A percentile compares a stretch with the other conserved stretches of the same genome.
These are phyloP conservation scores for Noctuana brunneofusca DNA, from an alignment of 2,888 invertebrate species.

Conservation along the genomic window DNA sequence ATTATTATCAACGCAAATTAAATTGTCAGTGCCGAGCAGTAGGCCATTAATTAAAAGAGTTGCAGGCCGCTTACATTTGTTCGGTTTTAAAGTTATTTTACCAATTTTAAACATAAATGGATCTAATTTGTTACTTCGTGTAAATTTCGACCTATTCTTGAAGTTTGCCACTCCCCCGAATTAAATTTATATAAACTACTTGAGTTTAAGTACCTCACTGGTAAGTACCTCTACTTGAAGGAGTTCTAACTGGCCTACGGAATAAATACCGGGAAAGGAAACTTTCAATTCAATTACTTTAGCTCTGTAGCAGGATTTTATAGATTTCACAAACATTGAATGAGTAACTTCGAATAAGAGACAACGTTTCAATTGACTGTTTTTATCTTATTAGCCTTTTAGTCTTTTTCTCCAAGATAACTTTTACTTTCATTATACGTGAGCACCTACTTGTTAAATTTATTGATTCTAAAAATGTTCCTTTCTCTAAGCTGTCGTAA, in stretches of 20 bases:
- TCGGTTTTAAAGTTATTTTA: background rate
- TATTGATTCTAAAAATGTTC: background rate
- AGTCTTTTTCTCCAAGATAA: background rate
- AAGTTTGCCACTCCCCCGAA: background rate
- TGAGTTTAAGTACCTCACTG: background rate
- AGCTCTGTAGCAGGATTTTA: slow-evolving; percentile 22
- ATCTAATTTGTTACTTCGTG: slow-evolving; percentile 1
- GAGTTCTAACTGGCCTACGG: slow-evolving; percentile 29
- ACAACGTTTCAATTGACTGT: slow-evolving; percentile 11
- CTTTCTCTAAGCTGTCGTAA: background rate
- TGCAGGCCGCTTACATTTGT: background rate
- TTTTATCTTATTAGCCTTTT: slow-evolving; percentile 1
- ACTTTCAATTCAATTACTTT: slow-evolving; percentile 31
- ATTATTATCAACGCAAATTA: no score
- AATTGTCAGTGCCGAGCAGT: no score
- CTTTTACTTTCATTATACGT: background rate
- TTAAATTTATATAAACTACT: slow-evolving; percentile 20
- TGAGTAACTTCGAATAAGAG: slow-evolving; percentile 18
- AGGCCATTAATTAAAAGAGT: no score
- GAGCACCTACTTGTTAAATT: background rate
- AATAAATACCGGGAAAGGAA: slow-evolving; percentile 26
- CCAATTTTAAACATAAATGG: background rate
- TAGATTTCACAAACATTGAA: slow-evolving; percentile 23
- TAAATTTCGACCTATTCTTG: background rate
- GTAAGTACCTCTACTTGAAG: slow-evolving; percentile 11